Base-by-base conservation (phyloP, 1,140 invertebrate genomes). In the Holcopasites calliopsidis region DNA sequence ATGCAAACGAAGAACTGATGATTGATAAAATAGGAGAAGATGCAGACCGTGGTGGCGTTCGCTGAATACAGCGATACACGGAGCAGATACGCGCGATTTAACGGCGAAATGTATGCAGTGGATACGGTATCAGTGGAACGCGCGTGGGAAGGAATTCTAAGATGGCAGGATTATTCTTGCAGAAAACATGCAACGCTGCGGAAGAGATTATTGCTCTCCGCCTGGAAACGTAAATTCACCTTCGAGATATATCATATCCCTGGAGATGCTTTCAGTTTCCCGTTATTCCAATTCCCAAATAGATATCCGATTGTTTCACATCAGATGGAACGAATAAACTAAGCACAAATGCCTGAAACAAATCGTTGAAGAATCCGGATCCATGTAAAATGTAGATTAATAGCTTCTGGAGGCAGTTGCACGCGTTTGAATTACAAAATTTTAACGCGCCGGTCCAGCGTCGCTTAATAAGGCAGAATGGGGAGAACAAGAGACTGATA, bases 81-180 rank as follows among this genome's bases (percentile, higher is more conserved):
- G 23, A 44, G 52, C n/a, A 5, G 40, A 8, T 52, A 52, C 3
- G 49, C 21, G 5, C 54, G 68, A 18, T 70, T 70, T 35, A 60
- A 49, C 23, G 16, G 21, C 23, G 8, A 21, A 8, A 50, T 40
- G 33, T 31, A 35, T 26, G 31, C 23, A 18, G 1, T 16, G 21
- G 21, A 28, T 7, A 44, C 18, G 21, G 3, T 35, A 60, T 31
- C 11, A 8, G 38, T 1, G 44, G 11, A 13, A 31, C 18, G 16
- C 8, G 18, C 4, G 18, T 18, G 35, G 50, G 21, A 52, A 54
- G 49, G 28, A 64, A 74, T 66, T 74, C 7, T 21, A 38, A 74
- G 62, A 74, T 38, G 40, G 31, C 38, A 74, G 66, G 50, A 74
- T 74, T 66, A 74, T 66, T 74, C 71, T 42, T n/a, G n/a, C 10